Percentiles rank a stretch among this genome's conserved stretches.
phyloP scores from a whole-genome alignment of 2,797 vertebrate genomes.

The Sebastes miniatus region DNA sequence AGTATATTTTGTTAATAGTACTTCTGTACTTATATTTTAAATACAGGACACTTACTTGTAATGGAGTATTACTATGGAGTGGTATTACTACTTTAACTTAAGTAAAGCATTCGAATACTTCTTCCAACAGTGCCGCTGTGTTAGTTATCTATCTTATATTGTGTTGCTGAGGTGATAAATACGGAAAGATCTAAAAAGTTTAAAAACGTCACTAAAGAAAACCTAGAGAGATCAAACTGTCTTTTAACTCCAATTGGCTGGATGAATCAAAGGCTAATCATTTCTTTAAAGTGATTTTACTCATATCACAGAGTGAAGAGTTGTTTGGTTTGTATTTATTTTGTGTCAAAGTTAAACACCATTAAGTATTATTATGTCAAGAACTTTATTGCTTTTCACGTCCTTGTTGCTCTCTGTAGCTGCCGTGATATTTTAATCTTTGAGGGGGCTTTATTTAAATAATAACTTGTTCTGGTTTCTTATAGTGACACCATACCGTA shows the following conservation, averaged over 20 bases:
- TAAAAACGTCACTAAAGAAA: neutral
- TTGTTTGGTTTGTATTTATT: conserved; percentile 12
- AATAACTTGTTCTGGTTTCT: conserved; percentile 51
- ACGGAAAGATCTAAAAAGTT: neutral
- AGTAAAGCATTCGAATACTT: too few relatives aligned
- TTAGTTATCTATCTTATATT: neutral
- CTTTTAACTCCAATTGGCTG: neutral
- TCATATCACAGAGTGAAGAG: neutral
- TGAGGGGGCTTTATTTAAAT: conserved; percentile 51
- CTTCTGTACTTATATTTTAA: too few relatives aligned
- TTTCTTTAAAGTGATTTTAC: neutral
- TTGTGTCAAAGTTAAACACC: conserved; percentile 29
- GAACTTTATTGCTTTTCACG: neutral
- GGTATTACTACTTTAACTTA: neutral
- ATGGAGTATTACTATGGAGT: neutral
- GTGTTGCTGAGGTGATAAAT: neutral
- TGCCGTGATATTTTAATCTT: conserved; percentile 57
- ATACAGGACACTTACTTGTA: neutral
- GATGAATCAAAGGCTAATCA: neutral
- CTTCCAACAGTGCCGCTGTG: neutral
- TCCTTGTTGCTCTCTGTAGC: conserved; percentile 21
- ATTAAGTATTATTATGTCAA: conserved; percentile 11
- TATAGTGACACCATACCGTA: conserved; percentile 60
- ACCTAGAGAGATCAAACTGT: neutral
- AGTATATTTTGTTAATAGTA: too few relatives aligned